Percentiles rank a stretch among this genome's conserved stretches.
These are phyloP conservation scores for Mormyrus proboscirostris DNA, from an alignment of 2,797 vertebrate species.

Conservation along the genomic window DNA sequence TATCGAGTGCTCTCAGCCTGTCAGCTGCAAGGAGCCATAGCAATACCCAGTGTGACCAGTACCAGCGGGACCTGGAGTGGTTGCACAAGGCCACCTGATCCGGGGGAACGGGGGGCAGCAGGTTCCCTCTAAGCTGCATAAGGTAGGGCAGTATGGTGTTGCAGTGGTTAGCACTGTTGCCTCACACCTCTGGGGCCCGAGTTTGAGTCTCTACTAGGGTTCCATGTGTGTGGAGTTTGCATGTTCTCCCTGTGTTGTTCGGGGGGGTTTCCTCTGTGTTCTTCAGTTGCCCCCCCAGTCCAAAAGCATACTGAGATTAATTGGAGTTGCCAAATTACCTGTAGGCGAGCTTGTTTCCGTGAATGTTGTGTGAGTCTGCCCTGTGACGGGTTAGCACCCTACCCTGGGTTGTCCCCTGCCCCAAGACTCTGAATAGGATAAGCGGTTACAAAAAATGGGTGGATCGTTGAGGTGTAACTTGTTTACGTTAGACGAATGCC, in stretches of 20 bases:
- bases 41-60: not conserved
- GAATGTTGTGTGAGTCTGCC: not conserved
- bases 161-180: not conserved
- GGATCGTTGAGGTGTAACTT: not conserved
- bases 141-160: not conserved
- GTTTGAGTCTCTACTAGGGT: not conserved
- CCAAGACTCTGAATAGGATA: not conserved
- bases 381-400: not conserved
- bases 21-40: not conserved
- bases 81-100: not conserved
- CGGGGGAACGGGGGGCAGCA: not conserved
- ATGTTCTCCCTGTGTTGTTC: not conserved
- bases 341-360: not conserved
- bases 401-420: not conserved
- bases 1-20: not conserved
- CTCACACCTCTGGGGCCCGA: not conserved
- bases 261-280: not conserved
- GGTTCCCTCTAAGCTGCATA: not conserved
- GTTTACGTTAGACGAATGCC: not conserved
- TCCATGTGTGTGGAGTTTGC: not conserved
- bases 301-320: not conserved
- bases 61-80: not conserved
- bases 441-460: not conserved
- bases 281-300: not conserved
- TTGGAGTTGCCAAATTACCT: not conserved